Conservation (phyloP, 2,797 vertebrate genomes). For the Hydrophis major region DNA sequence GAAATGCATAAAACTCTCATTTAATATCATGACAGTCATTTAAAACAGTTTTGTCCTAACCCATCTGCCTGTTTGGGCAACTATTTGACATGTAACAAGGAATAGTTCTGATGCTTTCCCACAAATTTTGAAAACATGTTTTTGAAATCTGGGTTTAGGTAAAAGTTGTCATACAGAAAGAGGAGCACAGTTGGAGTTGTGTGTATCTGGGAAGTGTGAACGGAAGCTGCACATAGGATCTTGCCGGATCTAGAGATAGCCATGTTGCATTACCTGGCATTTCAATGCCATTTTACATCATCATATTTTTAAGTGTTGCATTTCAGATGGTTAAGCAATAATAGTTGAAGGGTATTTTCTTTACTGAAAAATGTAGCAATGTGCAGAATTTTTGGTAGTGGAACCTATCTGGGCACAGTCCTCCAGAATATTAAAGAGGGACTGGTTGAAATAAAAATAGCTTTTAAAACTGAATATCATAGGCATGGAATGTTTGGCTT, state of each 20-base stretch:
- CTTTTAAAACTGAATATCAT: constrained; percentile 25
- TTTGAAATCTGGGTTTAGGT: neutral
- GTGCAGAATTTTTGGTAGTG: constrained; percentile 9
- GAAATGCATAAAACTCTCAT: neutral
- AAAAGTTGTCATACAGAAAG: neutral
- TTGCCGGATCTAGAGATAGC: neutral
- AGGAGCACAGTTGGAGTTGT: neutral
- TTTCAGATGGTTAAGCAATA: constrained; percentile 26
- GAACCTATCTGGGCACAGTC: constrained; percentile 15
- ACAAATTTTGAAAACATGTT: neutral
- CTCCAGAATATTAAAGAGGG: constrained; percentile 29
- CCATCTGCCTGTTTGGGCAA: neutral
- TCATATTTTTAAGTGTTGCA: neutral
- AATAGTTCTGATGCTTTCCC: neutral
- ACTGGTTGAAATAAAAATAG: constrained; percentile 34
- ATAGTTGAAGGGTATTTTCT: neutral
- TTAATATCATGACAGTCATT: neutral
- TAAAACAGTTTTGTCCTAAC: neutral
- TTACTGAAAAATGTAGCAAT: constrained; percentile 3
- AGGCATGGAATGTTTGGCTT: constrained; percentile 36
- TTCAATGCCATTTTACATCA: neutral
- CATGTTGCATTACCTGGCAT: neutral
- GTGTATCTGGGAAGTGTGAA: neutral
- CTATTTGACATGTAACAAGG: neutral
- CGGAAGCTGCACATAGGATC: neutral